phyloP scores from a whole-genome alignment of 1,140 invertebrate genomes.

The Nasonia vitripennis region DNA sequence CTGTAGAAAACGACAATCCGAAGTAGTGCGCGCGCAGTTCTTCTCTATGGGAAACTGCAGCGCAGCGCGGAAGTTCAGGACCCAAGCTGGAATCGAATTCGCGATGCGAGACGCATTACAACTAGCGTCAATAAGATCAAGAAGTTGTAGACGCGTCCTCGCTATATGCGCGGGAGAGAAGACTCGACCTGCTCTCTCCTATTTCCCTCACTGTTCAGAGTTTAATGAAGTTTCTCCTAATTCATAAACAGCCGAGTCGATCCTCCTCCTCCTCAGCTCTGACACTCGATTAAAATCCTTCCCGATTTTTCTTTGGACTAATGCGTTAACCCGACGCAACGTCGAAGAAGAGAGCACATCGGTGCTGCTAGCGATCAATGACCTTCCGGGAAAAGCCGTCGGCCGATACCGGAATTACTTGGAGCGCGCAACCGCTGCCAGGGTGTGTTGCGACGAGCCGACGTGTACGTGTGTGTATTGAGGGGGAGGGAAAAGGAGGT shows the following conservation, averaged over 20 bases:
- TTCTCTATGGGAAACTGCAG: background rate
- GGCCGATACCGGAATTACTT: background rate
- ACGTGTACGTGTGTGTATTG: background rate
- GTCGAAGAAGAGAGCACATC: background rate
- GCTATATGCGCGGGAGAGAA: background rate
- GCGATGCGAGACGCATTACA: background rate
- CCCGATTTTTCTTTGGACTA: no score
- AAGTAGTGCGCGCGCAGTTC: background rate
- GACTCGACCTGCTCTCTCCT: background rate
- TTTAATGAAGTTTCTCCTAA: background rate
- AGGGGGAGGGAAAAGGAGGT: background rate
- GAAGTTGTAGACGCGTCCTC: background rate
- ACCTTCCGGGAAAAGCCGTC: background rate
- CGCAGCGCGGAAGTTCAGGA: background rate
- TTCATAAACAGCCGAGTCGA: background rate
- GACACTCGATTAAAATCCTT: no score
- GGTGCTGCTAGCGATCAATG: background rate
- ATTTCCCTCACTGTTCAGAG: background rate
- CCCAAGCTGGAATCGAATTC: background rate
- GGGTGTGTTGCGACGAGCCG: background rate
- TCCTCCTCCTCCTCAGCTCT: no score
- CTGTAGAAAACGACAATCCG: background rate
- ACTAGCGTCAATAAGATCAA: constrained; percentile 1
- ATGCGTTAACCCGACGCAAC: background rate
- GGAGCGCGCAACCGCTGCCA: background rate